Evolutionary conservation across 2,113 vertebrate genomes (phyloP).

Genomic region (Cavia porcellus): DNA sequence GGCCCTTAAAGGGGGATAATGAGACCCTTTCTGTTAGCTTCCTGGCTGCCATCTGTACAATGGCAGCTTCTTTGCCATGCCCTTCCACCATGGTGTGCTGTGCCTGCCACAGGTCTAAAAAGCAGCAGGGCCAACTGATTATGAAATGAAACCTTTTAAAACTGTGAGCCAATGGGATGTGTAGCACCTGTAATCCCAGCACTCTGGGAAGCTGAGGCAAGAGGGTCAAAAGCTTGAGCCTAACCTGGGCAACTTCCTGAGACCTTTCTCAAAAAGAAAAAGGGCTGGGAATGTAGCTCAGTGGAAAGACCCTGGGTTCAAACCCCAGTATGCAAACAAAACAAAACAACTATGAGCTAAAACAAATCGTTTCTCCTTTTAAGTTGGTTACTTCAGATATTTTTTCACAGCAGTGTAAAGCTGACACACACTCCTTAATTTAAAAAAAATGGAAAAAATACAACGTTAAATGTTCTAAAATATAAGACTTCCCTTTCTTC

Average conservation of each 20-base stretch:
- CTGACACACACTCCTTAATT: too few relatives aligned
- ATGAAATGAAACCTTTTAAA: not conserved
- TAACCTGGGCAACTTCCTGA: not conserved
- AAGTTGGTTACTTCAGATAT: not conserved
- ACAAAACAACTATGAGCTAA: not conserved
- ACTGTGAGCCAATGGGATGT: not conserved
- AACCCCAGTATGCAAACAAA: not conserved
- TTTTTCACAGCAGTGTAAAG: not conserved
- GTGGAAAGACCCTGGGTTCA: not conserved
- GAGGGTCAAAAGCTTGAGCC: not conserved
- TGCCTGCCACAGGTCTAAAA: not conserved
- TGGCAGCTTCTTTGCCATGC: not conserved
- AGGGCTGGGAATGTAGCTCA: not conserved
- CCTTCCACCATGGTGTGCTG: not conserved
- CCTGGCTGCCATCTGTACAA: not conserved
- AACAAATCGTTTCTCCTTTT: not conserved
- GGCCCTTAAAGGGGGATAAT: not conserved
- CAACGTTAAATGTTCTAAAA: rapidly evolving
- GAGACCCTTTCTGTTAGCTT: not conserved
- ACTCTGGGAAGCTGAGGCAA: not conserved
- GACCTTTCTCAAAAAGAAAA: not conserved
- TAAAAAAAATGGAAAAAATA: rapidly evolving
- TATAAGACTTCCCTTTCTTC: not conserved
- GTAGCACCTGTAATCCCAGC: not conserved
- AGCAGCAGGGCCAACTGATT: not conserved